Conservation (phyloP, 1,140 invertebrate species). For the Habropoda laboriosa region DNA sequence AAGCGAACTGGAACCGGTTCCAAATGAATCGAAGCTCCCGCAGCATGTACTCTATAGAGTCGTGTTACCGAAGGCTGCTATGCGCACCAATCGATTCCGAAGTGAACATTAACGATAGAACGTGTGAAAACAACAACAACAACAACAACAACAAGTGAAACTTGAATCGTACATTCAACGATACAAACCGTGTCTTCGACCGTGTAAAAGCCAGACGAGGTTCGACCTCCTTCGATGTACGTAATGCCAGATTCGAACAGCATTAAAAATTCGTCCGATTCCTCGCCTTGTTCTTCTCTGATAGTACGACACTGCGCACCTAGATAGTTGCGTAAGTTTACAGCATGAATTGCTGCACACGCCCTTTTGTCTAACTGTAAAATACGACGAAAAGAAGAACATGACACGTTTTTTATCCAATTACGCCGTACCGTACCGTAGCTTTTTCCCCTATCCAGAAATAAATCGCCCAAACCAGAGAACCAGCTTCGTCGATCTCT, state of each 20-base stretch:
- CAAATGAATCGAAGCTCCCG: slow-evolving; percentile 94
- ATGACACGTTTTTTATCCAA: neutral
- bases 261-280: slow-evolving; percentile 96
- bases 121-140: neutral
- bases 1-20: slow-evolving; percentile 91
- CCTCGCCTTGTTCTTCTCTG: slow-evolving; percentile 97
- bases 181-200: slow-evolving; percentile 93
- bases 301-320: slow-evolving; percentile 98
- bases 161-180: neutral
- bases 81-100: neutral
- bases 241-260: slow-evolving; percentile 96
- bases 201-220: slow-evolving; percentile 98
- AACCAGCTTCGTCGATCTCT: slow-evolving; percentile 91
- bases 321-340: slow-evolving; percentile 97
- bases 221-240: slow-evolving; percentile 98
- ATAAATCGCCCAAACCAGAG: slow-evolving; percentile 96
- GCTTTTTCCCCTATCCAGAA: slow-evolving; percentile 99
- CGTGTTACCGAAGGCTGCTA: slow-evolving; percentile 89
- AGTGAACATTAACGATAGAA: neutral
- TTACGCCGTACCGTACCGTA: slow-evolving; percentile 84
- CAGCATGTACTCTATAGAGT: slow-evolving; percentile 94
- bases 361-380: slow-evolving; percentile 96
- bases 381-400: no score
- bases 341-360: slow-evolving; percentile 99
- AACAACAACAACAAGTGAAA: slow-evolving; percentile 17